Conservation (phyloP, 2,888 invertebrate species). For the Oligia fasciuncula region DNA sequence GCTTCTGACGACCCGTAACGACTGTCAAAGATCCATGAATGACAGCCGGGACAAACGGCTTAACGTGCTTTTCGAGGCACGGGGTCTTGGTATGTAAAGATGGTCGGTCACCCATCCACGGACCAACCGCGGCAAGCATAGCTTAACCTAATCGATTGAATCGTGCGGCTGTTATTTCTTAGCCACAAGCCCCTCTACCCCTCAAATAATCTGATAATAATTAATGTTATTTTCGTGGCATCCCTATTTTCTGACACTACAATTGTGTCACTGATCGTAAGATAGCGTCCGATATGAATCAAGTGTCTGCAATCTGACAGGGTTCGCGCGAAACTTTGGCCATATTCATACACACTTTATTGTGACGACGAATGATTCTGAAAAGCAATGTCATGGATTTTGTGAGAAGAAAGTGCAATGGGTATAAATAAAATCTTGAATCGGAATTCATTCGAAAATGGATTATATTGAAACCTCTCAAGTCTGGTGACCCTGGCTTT, state of each 20-base stretch:
- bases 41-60: no score
- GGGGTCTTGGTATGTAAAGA: no score
- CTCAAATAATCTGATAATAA: not conserved
- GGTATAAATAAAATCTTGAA: conserved; percentile 17
- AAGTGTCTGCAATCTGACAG: conserved; percentile 33
- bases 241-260: conserved; percentile 38
- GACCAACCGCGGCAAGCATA: no score
- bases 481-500: no score
- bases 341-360: conserved; percentile 39
- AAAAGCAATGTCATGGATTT: conserved; percentile 26
- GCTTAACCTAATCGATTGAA: no score
- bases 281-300: conserved; percentile 53
- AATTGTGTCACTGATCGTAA: conserved; percentile 52
- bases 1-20: no score
- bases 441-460: conserved; percentile 24
- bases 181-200: no score
- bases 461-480: not conserved
- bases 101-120: no score
- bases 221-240: conserved; percentile 10
- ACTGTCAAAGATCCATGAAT: no score
- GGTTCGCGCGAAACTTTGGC: conserved; percentile 26
- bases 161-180: no score
- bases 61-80: no score
- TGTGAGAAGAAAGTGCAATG: conserved; percentile 12
- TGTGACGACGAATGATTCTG: conserved; percentile 15